Conservation (phyloP, 92 coral and sea anemone species). For the Zoanthus solanderi region DNA sequence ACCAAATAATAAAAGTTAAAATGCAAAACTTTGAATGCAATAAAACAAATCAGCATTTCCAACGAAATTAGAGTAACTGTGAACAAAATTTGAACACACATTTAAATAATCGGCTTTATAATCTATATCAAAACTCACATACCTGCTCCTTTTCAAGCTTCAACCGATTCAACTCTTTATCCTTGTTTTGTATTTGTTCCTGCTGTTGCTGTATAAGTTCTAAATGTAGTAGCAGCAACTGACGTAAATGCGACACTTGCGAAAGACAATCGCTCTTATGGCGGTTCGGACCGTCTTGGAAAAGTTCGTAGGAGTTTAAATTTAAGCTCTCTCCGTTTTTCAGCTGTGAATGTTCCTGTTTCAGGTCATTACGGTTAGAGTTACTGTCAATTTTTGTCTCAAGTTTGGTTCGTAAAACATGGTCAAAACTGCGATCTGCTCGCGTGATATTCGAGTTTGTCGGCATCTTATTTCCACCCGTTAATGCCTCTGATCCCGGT, state of each 20-base stretch:
- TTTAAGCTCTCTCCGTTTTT: conserved; percentile 40
- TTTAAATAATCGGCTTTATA: neutral
- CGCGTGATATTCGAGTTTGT: conserved; percentile 75
- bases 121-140: neutral
- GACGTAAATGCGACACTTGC: conserved; percentile 92
- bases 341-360: conserved; percentile 52
- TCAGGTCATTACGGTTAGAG: conserved; percentile 46
- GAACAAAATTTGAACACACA: neutral
- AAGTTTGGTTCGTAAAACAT: conserved; percentile 87
- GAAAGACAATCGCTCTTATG: conserved; percentile 81
- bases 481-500: conserved; percentile 74
- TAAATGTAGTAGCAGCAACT: conserved; percentile 91
- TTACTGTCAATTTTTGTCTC: conserved; percentile 55
- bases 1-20: conserved; percentile 70
- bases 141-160: conserved; percentile 98
- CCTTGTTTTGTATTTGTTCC: conserved; percentile 92
- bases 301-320: conserved; percentile 40
- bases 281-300: conserved; percentile 74
- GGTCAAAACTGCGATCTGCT: conserved; percentile 79
- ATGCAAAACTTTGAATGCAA: conserved; percentile 41
- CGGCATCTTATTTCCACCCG: conserved; percentile 79
- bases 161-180: conserved; percentile 85
- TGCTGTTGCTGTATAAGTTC: conserved; percentile 99
- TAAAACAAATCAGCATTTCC: conserved; percentile 45
- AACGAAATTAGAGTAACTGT: conserved; percentile 6